These are phyloP conservation scores for Alfaro cultratus DNA, from an alignment of 2,797 vertebrate species.

Conservation along the genomic window DNA sequence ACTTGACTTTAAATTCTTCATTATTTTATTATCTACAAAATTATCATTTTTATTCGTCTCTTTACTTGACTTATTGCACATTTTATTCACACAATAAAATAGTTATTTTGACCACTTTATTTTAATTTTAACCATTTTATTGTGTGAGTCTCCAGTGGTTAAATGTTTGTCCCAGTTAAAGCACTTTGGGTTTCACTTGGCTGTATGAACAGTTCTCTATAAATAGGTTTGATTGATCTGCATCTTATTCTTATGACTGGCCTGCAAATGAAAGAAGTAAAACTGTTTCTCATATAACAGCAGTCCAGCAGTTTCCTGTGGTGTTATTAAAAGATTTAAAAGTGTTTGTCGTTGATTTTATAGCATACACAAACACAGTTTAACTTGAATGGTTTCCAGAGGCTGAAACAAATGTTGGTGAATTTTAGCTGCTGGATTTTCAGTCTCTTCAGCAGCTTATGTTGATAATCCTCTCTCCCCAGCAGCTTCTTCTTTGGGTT, in stretches of 20 bases:
- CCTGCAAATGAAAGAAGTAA: neutral
- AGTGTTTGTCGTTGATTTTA: neutral
- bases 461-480: conserved; percentile 28
- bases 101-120: too few species aligned
- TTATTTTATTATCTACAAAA: neutral
- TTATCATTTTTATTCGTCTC: neutral
- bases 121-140: neutral
- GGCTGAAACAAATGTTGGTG: neutral
- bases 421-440: conserved; percentile 1
- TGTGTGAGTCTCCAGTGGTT: neutral
- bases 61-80: neutral
- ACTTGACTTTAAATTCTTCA: neutral
- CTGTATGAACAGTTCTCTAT: neutral
- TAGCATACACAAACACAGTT: neutral
- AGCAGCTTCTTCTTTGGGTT: conserved; percentile 33
- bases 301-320: neutral
- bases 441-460: conserved; percentile 21
- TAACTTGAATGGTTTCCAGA: conserved; percentile 1
- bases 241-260: neutral
- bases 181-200: neutral
- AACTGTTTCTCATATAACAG: neutral
- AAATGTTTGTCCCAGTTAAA: neutral
- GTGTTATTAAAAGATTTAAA: neutral
- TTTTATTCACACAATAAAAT: too few species aligned
- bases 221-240: neutral